phyloP scores from a whole-genome alignment of 2,797 vertebrate species.

The Brachyalestes nurse region DNA sequence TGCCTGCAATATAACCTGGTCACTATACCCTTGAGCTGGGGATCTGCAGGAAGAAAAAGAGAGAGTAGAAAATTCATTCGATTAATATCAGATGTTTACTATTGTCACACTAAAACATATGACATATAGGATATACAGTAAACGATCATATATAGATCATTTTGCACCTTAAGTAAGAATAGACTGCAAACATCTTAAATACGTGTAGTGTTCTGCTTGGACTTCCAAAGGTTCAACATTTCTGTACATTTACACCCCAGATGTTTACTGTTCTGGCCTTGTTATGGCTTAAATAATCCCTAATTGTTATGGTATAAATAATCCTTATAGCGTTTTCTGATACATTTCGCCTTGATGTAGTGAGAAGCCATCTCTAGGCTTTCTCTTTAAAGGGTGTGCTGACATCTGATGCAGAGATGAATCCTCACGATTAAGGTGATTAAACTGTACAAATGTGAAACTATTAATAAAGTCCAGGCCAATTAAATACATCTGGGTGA shows the following conservation, averaged over 20 bases:
- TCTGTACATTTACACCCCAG: background rate
- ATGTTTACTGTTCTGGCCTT: background rate
- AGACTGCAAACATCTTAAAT: too few species aligned
- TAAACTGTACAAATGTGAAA: background rate
- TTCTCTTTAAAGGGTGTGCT: constrained; percentile 8
- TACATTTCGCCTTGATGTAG: background rate
- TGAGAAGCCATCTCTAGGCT: constrained; percentile 69
- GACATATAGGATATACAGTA: background rate
- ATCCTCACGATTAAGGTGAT: background rate
- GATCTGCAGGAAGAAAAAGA: constrained; percentile 85
- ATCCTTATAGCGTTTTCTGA: background rate
- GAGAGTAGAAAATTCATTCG: constrained; percentile 32
- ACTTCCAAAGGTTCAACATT: background rate
- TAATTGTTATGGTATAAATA: too few species aligned
- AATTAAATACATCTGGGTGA: constrained; percentile 8
- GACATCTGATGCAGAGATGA: background rate
- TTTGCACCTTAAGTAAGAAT: too few species aligned
- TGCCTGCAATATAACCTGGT: constrained; percentile 99
- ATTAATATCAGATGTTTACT: background rate
- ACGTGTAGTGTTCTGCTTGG: background rate
- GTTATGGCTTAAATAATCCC: too few species aligned
- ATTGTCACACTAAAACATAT: background rate
- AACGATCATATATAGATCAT: background rate
- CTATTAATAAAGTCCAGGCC: background rate
- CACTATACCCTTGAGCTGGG: constrained; percentile 99